phyloP scores from a whole-genome alignment of 2,797 vertebrate species.

The Vipera latastei region DNA sequence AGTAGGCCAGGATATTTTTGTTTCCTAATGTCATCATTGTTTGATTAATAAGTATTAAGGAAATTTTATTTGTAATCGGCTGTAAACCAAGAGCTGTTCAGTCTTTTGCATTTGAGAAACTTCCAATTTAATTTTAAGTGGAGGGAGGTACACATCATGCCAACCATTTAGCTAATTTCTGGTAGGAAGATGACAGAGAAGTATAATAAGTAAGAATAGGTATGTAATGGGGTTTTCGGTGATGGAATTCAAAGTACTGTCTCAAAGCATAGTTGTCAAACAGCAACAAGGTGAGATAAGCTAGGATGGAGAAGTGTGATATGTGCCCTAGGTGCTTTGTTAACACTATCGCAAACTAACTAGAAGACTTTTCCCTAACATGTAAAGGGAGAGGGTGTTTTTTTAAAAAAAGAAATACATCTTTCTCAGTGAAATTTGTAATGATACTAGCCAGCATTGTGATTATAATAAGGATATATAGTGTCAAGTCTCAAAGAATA shows the following conservation, averaged over 20 bases:
- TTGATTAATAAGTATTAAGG: neutral
- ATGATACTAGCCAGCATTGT: neutral
- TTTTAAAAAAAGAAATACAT: neutral
- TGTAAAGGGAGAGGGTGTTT: neutral
- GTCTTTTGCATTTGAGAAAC: neutral
- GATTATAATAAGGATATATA: neutral
- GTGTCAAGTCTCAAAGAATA: too few relatives aligned
- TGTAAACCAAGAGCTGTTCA: neutral
- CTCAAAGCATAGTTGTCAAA: neutral
- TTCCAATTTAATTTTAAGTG: neutral
- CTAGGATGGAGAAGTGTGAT: neutral
- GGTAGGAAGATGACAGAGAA: neutral
- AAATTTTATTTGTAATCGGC: neutral
- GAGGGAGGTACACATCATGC: neutral
- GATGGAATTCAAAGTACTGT: neutral
- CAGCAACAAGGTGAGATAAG: neutral
- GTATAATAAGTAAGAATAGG: neutral
- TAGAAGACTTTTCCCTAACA: neutral
- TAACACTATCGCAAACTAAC: neutral
- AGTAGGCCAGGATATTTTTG: conserved; percentile 21
- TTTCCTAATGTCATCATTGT: conserved; percentile 39
- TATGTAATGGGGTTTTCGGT: neutral
- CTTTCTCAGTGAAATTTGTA: neutral
- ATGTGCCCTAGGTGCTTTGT: neutral
- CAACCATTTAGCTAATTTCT: neutral